Conservation (phyloP, 2,113 vertebrate species). For the Cephalopholis sonnerati region DNA sequence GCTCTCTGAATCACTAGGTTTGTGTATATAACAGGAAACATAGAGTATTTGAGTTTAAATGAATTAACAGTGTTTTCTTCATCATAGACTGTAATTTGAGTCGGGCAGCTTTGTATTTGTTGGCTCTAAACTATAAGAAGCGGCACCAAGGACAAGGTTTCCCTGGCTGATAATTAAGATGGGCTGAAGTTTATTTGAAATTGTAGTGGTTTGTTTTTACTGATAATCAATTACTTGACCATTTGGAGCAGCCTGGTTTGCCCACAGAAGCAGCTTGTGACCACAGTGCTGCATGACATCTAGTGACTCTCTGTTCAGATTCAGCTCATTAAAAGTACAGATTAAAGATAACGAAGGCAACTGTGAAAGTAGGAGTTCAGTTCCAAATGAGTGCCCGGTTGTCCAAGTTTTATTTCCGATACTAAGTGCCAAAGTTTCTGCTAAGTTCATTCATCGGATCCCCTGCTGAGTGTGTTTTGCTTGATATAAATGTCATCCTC, state of each 20-base stretch:
- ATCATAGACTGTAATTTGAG: no score
- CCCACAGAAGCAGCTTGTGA: background rate
- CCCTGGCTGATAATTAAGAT: background rate
- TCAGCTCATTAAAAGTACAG: slow-evolving; percentile 25
- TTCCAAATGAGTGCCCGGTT: background rate
- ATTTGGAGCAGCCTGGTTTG: background rate
- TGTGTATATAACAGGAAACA: no score
- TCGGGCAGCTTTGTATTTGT: no score
- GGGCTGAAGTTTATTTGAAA: background rate
- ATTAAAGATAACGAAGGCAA: background rate
- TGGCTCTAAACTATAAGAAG: no score
- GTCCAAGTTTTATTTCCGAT: slow-evolving; percentile 1
- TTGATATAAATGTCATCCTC: slow-evolving; percentile 23
- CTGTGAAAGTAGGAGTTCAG: background rate
- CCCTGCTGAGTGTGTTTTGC: slow-evolving; percentile 17
- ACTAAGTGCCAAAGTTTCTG: background rate
- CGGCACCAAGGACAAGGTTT: no score
- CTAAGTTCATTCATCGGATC: background rate
- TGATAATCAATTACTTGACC: background rate
- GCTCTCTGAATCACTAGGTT: background rate
- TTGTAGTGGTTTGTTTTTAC: background rate
- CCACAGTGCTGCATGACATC: background rate
- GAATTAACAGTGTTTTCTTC: no score
- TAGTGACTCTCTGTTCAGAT: background rate
- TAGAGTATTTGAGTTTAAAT: no score